Conservation (phyloP, 1,140 invertebrate species). For the Stegodyphus mimosarum region DNA sequence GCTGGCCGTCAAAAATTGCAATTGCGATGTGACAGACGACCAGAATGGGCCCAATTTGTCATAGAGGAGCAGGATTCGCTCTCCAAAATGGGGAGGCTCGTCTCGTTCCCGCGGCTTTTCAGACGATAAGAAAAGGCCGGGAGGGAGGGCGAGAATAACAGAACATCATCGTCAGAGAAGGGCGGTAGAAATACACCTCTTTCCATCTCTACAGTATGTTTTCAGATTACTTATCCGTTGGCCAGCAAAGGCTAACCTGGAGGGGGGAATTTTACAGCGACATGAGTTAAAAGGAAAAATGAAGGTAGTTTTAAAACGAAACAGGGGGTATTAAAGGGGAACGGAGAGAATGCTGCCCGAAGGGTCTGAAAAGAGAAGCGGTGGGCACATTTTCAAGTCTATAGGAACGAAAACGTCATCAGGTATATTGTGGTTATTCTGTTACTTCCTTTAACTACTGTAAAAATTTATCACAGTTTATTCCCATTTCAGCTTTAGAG, state of each 20-base stretch:
- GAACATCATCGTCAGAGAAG: conserved; percentile 27
- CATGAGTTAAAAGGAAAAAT: background rate
- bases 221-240: too few relatives aligned
- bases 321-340: too few relatives aligned
- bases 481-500: too few relatives aligned
- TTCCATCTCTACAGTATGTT: too few relatives aligned
- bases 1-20: conserved; percentile 31
- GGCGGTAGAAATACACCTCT: background rate
- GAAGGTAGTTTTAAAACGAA: background rate
- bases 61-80: background rate
- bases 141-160: conserved; percentile 16
- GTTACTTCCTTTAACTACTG: too few relatives aligned
- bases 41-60: conserved; percentile 43
- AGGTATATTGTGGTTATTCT: too few relatives aligned
- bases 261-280: too few relatives aligned
- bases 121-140: conserved; percentile 21
- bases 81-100: background rate
- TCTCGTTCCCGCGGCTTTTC: conserved; percentile 14
- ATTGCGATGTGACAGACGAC: background rate
- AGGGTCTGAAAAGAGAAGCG: background rate
- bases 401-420: too few relatives aligned
- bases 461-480: too few relatives aligned
- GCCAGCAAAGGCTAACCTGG: too few relatives aligned
- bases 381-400: too few relatives aligned
- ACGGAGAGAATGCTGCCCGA: background rate